Base-by-base conservation (phyloP, 1,140 invertebrate genomes). In the Pentalonia nigronervosa region DNA sequence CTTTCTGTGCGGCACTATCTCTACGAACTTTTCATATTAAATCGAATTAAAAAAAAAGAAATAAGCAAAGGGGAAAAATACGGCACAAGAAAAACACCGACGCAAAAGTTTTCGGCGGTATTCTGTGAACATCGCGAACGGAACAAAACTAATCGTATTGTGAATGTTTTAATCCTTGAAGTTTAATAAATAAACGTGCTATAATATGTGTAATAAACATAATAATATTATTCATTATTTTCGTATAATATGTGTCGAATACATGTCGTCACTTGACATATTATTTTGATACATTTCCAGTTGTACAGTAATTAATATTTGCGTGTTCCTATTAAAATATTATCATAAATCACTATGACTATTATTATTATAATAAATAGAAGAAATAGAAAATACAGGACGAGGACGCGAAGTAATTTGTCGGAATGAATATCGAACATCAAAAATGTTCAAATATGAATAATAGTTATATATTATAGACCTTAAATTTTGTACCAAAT, bases 1-100 rank as follows among this genome's bases (percentile, higher is more conserved):
- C 20, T 36, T 89, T 89, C 48, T 53, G 45, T 30, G 4, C 56
- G 25, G 4, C 7, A 91, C 20, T 45, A n/a, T 67, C 41, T 67
- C 36, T 30, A 91, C 7, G 41, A 76, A 91, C 56, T 91, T 91
- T 91, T 76, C 90, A 45, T 47, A 76, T 91, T 76, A 76, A 91
- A 91, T 67, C 56, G 90, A 21, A 76, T 91, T 91, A 67, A 67
- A 56, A 53, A 53, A 8, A 90, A 50, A 20, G 50, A 50, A 56
- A 14, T 90, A 90, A 56, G 53, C 7, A 23, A 53, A 50, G 4
- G 1, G 11, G 83, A 45, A 76, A 67, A 67, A 45, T 34, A 76
- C 11, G 30, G 23, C 53, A 21, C 60, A n/a, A 45, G 67, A 76
- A 89, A 90, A 60, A 41, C 34, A 60, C 21, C 6, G n/a, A 76